Evolutionary conservation across 2,888 invertebrate species (phyloP).

Genomic region (Apodemia mormo): DNA sequence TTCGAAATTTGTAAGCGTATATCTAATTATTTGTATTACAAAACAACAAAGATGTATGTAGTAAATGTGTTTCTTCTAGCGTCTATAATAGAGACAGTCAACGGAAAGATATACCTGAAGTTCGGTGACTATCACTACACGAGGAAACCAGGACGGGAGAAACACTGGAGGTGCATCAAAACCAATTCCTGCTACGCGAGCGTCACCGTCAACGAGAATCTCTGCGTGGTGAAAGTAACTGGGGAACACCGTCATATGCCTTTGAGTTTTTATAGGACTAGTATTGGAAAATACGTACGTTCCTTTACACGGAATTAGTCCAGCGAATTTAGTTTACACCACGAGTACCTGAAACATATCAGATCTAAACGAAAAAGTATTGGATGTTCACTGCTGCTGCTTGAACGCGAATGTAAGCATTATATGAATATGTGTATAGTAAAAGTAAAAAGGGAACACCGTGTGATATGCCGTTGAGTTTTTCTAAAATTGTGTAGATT

Average conservation of each 20-base stretch:
- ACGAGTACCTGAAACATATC: not conserved
- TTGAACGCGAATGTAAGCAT: no score
- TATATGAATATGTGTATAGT: no score
- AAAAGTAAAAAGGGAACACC: no score
- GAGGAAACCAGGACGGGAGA: constrained; percentile 44
- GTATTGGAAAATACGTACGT: constrained; percentile 5
- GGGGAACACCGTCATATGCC: constrained; percentile 22
- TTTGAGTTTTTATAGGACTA: not conserved
- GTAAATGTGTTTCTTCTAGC: constrained; percentile 34
- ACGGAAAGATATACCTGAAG: constrained; percentile 19
- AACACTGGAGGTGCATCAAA: constrained; percentile 44
- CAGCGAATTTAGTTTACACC: not conserved
- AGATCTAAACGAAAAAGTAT: not conserved
- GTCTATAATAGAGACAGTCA: constrained; percentile 21
- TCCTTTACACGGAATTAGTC: not conserved
- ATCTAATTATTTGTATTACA: no score
- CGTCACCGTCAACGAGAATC: constrained; percentile 30
- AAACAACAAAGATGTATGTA: constrained; percentile 27
- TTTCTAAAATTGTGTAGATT: not conserved
- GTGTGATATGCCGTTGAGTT: constrained; percentile 10
- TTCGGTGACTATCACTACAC: constrained; percentile 46
- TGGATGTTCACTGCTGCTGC: not conserved
- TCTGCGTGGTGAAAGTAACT: constrained; percentile 11
- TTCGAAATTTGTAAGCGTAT: no score
- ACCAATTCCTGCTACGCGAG: constrained; percentile 42